These are phyloP conservation scores for Peucedramus taeniatus DNA, from an alignment of 2,113 vertebrate genomes.

Conservation along the genomic window DNA sequence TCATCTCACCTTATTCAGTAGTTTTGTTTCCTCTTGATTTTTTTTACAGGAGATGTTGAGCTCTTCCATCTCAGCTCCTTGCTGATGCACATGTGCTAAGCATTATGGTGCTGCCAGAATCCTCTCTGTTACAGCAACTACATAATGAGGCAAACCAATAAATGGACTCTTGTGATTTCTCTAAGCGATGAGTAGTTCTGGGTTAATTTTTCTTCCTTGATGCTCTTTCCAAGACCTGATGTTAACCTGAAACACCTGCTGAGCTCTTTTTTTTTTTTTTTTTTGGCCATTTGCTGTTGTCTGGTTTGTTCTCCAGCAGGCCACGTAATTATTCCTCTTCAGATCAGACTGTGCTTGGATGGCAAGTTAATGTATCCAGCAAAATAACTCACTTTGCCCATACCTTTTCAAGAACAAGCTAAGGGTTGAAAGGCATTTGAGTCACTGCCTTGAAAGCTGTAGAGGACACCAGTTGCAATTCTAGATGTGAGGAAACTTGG, in stretches of 20 bases:
- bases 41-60: background rate
- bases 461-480: fast-evolving
- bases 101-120: background rate
- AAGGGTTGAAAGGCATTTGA: background rate
- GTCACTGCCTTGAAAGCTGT: background rate
- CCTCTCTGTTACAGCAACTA: background rate
- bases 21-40: background rate
- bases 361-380: background rate
- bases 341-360: background rate
- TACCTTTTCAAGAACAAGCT: background rate
- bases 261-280: background rate
- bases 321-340: background rate
- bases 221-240: background rate
- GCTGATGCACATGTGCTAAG: background rate
- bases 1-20: background rate
- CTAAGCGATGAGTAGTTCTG: background rate
- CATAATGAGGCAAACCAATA: background rate
- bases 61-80: background rate
- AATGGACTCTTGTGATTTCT: background rate
- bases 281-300: background rate
- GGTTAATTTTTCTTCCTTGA: background rate
- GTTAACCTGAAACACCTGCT: background rate
- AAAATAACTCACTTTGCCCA: background rate
- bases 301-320: background rate
- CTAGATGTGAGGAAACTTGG: background rate